Evolutionary conservation across 2,113 vertebrate species (phyloP), one percentile per base, ranked within the genome.

Genomic region (Phyllostomus discolor): DNA sequence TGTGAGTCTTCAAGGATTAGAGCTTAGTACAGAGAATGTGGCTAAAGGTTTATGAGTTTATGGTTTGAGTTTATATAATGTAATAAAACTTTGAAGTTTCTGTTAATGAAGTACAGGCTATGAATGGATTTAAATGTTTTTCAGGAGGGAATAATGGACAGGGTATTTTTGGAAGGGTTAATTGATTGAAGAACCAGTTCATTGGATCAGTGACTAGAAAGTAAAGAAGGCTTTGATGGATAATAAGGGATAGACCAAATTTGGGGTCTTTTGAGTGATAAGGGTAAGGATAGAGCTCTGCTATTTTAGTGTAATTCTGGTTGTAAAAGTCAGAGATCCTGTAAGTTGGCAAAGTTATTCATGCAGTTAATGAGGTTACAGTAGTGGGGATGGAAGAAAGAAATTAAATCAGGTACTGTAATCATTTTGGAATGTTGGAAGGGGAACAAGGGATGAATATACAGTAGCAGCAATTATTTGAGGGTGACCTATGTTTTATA

Each of bases 71-170:
- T 92, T 50, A 46, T 84, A 67, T 72, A 86, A 43, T 31, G 24
- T 59, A 94, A 26, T 52, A 88, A 72, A 24, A 35, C 24, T 59
- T 94, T 91, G 54, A 17, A 91, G 48, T 73, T 96, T 70, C 31
- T 94, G 19, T 35, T 85, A 50, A 72, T 96, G 66, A 94, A 46
- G 38, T 72, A 81, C 22, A 83, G 46, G 19, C 67, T 83, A 46
- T 64, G 17, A 86, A n/a, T 91, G 90, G 33, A 89, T 95, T 93
- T 89, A 79, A 96, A 8, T 93, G 15, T 89, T 90, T 95, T 92
- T 90, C n/a, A 84, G 90, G 72, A 90, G 54, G 52, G 64, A 43
- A 62, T 95, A 97, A 64, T 92, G 83, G 46, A 73, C 17, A 90
- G 17, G 59, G 70, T 91, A 54, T 93, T 66, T 96, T 90, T 90